These are phyloP conservation scores for Apus apus DNA, from an alignment of 2,113 vertebrate species.

Conservation along the genomic window DNA sequence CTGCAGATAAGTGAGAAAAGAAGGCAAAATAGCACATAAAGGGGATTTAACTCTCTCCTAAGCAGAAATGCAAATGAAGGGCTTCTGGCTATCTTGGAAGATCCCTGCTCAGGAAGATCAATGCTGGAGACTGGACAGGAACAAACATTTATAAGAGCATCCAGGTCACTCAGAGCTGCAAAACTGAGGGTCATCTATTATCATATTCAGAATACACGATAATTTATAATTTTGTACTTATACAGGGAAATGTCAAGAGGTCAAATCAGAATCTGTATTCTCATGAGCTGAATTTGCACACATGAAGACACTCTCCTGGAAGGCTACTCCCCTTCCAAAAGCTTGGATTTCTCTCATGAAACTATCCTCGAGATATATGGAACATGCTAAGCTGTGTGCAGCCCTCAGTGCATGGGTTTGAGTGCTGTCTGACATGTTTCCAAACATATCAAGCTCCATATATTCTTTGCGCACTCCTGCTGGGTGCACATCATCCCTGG, in stretches of 20 bases:
- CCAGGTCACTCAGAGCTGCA: not conserved
- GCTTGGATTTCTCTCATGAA: not conserved
- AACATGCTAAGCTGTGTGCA: not conserved
- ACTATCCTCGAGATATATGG: not conserved
- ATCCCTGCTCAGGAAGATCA: not conserved
- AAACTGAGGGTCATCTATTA: not conserved
- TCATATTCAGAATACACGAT: not conserved
- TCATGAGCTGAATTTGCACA: not conserved
- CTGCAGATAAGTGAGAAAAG: conserved; percentile 11
- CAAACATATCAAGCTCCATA: not conserved
- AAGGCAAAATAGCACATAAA: not conserved
- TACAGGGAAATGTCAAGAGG: not conserved
- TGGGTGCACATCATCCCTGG: not conserved
- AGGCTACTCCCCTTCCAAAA: not conserved
- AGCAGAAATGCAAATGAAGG: not conserved
- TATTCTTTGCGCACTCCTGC: not conserved
- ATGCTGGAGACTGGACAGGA: not conserved
- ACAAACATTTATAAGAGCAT: not conserved
- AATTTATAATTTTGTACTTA: not conserved
- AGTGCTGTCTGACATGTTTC: not conserved
- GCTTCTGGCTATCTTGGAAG: not conserved
- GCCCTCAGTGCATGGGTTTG: not conserved
- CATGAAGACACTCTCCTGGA: not conserved
- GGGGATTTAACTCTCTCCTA: not conserved
- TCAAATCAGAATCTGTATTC: not conserved